Evolutionary conservation across 2,797 vertebrate genomes (phyloP), one percentile per base, ranked within the genome.

Genomic region (Arvicola amphibius): DNA sequence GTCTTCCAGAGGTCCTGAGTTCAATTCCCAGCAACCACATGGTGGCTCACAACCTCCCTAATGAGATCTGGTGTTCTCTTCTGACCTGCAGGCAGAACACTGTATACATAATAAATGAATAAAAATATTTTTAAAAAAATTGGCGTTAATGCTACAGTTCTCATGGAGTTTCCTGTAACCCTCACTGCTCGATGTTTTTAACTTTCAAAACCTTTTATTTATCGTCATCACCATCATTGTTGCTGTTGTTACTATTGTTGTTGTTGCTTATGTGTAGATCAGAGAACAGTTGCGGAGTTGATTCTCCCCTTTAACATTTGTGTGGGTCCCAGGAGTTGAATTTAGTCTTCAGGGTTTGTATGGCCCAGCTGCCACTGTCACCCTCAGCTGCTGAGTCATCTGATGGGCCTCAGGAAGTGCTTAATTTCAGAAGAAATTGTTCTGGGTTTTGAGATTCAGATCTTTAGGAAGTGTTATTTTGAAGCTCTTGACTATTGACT

Each of bases 381-480:
- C 2, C 43, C 43, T 85, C 34, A 48, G 46, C 10, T 85, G 17
- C 17, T 34, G 34, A 53, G 84, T 51, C 34, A 71, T 71, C n/a
- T 53, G 32, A 71, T 14, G 0, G 21, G 65, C 27, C 32, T 46
- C 63, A 25, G 83, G 43, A 85, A 67, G 65, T 43, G 21, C 56
- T 90, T 73, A 77, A 81, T 81, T 51, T 17, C 2, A n/a, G 43
- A 88, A 63, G 74, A 87, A 89, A 37, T 27, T 77, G 29, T 63
- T 43, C 32, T 93, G 48, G 11, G 32, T 48, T 76, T 77, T 56
- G 67, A 95, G 85, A 63, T 89, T 59, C 48, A 48, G 78, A 77
- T 90, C 34, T 93, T 96, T 93, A 21, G 67, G 81, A 86, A 56
- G 17, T 40, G 73, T 12, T 67, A 48, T 89, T 69, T 93, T 71